phyloP scores from a whole-genome alignment of 2,797 vertebrate species.

The Hybognathus amarus region DNA sequence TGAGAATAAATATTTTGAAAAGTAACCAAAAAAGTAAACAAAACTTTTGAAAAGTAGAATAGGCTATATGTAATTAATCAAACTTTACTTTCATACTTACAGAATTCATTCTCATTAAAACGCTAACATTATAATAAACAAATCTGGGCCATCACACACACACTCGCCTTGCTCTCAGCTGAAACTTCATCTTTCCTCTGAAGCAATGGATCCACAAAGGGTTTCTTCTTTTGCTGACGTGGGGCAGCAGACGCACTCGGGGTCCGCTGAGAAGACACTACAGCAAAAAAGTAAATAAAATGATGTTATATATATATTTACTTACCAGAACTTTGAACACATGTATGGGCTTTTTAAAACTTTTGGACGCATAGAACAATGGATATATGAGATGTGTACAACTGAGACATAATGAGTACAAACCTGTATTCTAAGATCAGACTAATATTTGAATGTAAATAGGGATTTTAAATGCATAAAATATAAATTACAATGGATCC shows the following conservation, averaged over 20 bases:
- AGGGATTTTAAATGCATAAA: background rate
- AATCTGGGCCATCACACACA: conserved; percentile 15
- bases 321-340: background rate
- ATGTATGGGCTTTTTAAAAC: background rate
- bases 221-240: conserved; percentile 67
- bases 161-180: conserved; percentile 82
- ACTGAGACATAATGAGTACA: conserved; percentile 10
- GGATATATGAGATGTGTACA: conserved; percentile 18
- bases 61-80: background rate
- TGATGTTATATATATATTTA: background rate
- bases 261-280: conserved; percentile 69
- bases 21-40: too few relatives aligned
- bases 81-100: background rate
- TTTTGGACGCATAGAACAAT: background rate
- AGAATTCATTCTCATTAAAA: background rate
- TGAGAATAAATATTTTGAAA: too few relatives aligned
- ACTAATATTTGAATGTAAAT: background rate
- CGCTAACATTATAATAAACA: background rate
- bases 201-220: conserved; percentile 71
- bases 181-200: conserved; percentile 79
- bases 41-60: background rate
- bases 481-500: background rate
- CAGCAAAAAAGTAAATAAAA: background rate
- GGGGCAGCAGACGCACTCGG: conserved; percentile 73
- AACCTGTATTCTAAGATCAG: background rate